These are phyloP conservation scores for Drosophila nasuta DNA, from an alignment of 1,140 invertebrate genomes.

Conservation along the genomic window DNA sequence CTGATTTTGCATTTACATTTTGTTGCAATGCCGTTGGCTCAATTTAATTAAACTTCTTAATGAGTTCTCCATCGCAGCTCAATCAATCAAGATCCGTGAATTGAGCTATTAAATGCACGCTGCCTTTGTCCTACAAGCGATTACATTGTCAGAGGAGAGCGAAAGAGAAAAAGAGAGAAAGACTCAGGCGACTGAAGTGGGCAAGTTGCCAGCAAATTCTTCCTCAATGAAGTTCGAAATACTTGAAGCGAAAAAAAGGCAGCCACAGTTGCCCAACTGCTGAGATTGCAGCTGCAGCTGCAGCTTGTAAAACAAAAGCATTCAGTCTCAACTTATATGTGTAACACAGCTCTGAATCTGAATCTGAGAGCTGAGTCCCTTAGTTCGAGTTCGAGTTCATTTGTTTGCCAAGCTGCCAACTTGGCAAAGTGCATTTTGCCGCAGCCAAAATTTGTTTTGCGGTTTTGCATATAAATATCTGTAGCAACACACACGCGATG, in stretches of 20 bases:
- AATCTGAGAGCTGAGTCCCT: slow-evolving; percentile 18
- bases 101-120: slow-evolving; percentile 53
- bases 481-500: slow-evolving; percentile 37
- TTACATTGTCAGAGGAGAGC: slow-evolving; percentile 53
- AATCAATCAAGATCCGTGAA: slow-evolving; percentile 69
- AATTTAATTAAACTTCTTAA: slow-evolving; percentile 82
- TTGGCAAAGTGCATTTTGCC: slow-evolving; percentile 75
- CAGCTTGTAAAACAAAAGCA: slow-evolving; percentile 38
- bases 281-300: slow-evolving; percentile 54
- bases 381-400: slow-evolving; percentile 66
- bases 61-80: slow-evolving; percentile 72
- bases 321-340: slow-evolving; percentile 29
- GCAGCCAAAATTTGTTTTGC: slow-evolving; percentile 74
- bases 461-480: slow-evolving; percentile 69
- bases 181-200: slow-evolving; percentile 7
- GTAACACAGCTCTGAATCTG: slow-evolving; percentile 25
- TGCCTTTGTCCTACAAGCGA: slow-evolving; percentile 63
- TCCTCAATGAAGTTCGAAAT: slow-evolving; percentile 55
- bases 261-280: slow-evolving; percentile 41
- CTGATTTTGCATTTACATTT: slow-evolving; percentile 18
- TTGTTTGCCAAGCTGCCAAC: slow-evolving; percentile 69
- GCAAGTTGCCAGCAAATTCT: slow-evolving; percentile 55
- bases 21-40: slow-evolving; percentile 32
- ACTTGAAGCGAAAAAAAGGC: slow-evolving; percentile 47
- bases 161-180: not conserved